Evolutionary conservation across 2,888 invertebrate species (phyloP).

Genomic region (Ceraclea dissimilis): DNA sequence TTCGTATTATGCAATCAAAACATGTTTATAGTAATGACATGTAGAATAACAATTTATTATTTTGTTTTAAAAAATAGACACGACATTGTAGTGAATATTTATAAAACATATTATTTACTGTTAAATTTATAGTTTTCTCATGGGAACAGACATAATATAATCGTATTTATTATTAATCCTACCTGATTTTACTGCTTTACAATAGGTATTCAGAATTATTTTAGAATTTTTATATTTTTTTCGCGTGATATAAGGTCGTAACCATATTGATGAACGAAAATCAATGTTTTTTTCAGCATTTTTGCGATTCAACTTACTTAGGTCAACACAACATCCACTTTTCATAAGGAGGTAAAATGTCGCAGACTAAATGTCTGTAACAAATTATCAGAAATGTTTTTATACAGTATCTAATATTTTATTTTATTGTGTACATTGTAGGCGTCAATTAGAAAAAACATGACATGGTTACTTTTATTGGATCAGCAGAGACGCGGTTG

Average conservation of each 20-base stretch:
- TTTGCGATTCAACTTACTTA: background rate
- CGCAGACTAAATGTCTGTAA: background rate
- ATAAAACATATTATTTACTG: no score
- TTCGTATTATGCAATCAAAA: no score
- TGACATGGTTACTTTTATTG: slow-evolving; percentile 56
- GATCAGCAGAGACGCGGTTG: slow-evolving; percentile 61
- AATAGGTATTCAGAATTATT: background rate
- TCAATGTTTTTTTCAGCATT: background rate
- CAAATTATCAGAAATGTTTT: background rate
- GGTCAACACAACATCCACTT: background rate
- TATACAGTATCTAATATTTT: background rate
- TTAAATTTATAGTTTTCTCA: no score
- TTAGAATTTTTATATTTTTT: background rate
- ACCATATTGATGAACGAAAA: background rate
- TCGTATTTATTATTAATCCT: no score
- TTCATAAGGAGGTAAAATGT: no score
- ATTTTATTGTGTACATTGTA: background rate
- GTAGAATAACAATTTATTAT: no score
- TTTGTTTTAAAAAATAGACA: no score
- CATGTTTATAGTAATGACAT: no score
- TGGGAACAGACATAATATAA: no score
- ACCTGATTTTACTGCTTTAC: no score
- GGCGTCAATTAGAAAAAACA: slow-evolving; percentile 15
- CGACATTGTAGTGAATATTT: no score
- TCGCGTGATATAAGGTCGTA: background rate